Evolutionary conservation across 2,797 vertebrate species (phyloP).

Genomic region (Pteronotus mesoamericanus): DNA sequence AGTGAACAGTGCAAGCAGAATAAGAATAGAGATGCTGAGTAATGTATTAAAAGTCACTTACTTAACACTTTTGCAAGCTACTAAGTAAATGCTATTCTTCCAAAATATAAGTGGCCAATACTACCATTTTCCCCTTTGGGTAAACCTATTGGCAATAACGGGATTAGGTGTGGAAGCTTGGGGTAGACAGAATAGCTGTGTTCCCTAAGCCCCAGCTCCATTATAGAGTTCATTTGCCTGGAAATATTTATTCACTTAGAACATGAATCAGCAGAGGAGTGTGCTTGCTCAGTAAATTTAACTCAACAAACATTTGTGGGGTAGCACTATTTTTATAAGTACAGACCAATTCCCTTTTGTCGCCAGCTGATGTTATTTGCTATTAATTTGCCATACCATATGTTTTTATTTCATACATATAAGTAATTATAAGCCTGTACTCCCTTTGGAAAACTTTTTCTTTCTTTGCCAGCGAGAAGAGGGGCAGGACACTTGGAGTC

Average conservation of each 20-base stretch:
- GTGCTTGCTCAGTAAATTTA: conserved; percentile 24
- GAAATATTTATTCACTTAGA: conserved; percentile 45
- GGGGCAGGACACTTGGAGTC: background rate
- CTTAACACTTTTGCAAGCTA: background rate
- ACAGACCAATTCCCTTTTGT: conserved; percentile 31
- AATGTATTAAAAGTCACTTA: background rate
- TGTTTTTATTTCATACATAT: background rate
- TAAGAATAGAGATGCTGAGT: background rate
- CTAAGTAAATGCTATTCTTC: conserved; percentile 4
- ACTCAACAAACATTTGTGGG: conserved; percentile 15
- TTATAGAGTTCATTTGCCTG: background rate
- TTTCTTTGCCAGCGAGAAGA: conserved; percentile 2
- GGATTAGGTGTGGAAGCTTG: background rate
- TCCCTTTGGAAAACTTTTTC: background rate
- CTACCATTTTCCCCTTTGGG: background rate
- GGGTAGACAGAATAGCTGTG: background rate
- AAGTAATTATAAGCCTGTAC: background rate
- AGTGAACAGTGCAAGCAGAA: background rate
- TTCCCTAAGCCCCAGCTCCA: background rate
- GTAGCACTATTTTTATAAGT: conserved; percentile 34
- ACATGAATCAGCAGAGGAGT: conserved; percentile 50
- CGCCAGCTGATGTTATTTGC: conserved; percentile 20
- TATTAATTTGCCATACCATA: background rate
- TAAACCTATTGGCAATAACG: background rate
- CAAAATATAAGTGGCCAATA: background rate